A percentile compares a stretch with the other conserved stretches of the same genome.
These are phyloP conservation scores for Homalodisca vitripennis DNA, from an alignment of 1,140 invertebrate genomes.

Conservation along the genomic window DNA sequence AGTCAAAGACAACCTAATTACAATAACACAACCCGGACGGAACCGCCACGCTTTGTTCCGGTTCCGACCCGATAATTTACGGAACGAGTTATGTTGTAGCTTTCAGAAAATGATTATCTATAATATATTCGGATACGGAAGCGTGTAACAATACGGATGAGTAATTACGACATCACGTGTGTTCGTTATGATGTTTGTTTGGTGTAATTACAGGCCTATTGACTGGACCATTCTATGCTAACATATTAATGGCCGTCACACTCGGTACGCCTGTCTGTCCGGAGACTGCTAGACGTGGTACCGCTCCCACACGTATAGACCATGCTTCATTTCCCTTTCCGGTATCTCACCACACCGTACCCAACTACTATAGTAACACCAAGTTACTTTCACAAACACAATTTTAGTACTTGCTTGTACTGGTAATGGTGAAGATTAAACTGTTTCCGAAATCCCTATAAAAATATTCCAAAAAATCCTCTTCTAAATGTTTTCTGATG, in stretches of 20 bases:
- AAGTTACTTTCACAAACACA: too few relatives aligned
- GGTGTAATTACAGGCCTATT: conserved; percentile 26
- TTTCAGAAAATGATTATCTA: conserved; percentile 27
- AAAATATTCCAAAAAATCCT: too few relatives aligned
- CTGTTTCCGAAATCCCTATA: too few relatives aligned
- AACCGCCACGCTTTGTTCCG: too few relatives aligned
- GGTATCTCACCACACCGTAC: too few relatives aligned
- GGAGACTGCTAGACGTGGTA: too few relatives aligned
- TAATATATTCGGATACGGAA: conserved; percentile 28
- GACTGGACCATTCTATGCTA: conserved; percentile 15
- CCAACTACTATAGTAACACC: too few relatives aligned
- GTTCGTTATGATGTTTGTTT: conserved; percentile 25
- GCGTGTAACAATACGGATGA: conserved; percentile 3
- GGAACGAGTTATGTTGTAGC: conserved; percentile 27
- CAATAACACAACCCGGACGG: conserved; percentile 6
- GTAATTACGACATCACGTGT: conserved; percentile 1
- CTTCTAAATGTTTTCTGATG: too few relatives aligned
- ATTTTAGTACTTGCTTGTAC: too few relatives aligned
- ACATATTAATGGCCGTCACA: conserved; percentile 21
- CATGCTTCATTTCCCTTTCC: too few relatives aligned
- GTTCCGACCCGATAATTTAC: conserved; percentile 17
- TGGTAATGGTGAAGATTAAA: too few relatives aligned
- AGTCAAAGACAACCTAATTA: conserved; percentile 17
- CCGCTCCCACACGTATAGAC: too few relatives aligned
- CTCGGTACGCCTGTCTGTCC: neutral